Evolutionary conservation across 1,140 invertebrate species (phyloP).

Genomic region (Aradophagus sp.): DNA sequence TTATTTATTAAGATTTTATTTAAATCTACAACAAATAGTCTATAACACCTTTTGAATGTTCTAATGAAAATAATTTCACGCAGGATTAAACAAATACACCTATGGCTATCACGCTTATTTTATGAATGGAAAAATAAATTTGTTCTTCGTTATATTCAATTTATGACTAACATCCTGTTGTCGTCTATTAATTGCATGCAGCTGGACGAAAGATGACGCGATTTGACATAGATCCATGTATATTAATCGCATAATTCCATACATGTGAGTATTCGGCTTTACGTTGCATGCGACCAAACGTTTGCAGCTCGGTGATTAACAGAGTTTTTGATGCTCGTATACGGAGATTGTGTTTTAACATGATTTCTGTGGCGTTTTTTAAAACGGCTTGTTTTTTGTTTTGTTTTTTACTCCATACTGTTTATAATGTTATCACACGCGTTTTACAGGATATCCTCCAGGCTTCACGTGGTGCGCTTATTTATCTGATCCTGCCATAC

Average conservation of each 20-base stretch:
- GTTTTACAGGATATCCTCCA: conserved; percentile 72
- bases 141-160: conserved; percentile 4
- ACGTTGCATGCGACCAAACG: conserved; percentile 15
- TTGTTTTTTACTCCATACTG: too few species aligned
- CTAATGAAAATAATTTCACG: too few species aligned
- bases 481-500: conserved; percentile 66
- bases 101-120: conserved; percentile 1
- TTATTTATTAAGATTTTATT: too few species aligned
- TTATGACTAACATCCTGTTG: conserved; percentile 60
- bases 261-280: conserved; percentile 36
- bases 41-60: too few species aligned
- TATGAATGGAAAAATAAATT: conserved; percentile 1
- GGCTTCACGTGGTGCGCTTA: conserved; percentile 74
- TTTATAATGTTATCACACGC: conserved; percentile 26
- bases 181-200: conserved; percentile 69
- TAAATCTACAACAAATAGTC: too few species aligned
- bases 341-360: too few species aligned
- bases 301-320: conserved; percentile 16
- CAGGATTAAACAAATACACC: background rate
- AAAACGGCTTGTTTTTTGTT: too few species aligned
- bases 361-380: too few species aligned
- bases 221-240: conserved; percentile 61
- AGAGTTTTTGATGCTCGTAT: too few species aligned
- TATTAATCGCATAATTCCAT: conserved; percentile 62
- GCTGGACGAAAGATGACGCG: conserved; percentile 68